These are phyloP conservation scores for Halcyon chelicuti DNA, from an alignment of 2,797 vertebrate species.

Conservation along the genomic window DNA sequence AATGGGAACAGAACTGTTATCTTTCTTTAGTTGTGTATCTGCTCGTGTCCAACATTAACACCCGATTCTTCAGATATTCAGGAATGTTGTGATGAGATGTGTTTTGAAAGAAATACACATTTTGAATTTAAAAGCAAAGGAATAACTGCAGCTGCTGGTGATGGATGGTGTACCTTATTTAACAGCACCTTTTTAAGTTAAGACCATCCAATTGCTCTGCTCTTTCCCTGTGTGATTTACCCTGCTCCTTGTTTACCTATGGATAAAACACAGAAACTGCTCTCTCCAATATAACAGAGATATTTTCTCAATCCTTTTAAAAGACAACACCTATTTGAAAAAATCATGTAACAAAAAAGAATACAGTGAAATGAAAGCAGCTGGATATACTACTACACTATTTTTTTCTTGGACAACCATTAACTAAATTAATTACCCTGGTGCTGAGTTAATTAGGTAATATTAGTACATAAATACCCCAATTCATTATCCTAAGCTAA, in stretches of 20 bases:
- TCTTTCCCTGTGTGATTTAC: background rate
- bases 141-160: background rate
- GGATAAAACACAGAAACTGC: slow-evolving; percentile 10
- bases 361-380: slow-evolving; percentile 25
- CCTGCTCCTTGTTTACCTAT: background rate
- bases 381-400: background rate
- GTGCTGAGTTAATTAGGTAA: slow-evolving; percentile 73
- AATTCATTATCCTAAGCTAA: slow-evolving; percentile 77
- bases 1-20: background rate
- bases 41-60: background rate
- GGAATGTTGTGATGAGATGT: background rate
- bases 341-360: slow-evolving; percentile 12
- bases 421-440: slow-evolving; percentile 72
- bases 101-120: background rate
- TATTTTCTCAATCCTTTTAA: background rate
- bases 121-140: slow-evolving; percentile 29
- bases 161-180: background rate
- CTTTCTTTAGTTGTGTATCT: background rate
- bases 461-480: slow-evolving; percentile 74
- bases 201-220: background rate
- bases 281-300: slow-evolving; percentile 30
- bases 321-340: background rate
- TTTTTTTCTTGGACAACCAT: slow-evolving; percentile 13
- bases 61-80: background rate
- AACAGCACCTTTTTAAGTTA: background rate